Evolutionary conservation across 2,888 invertebrate species (phyloP).

Genomic region (Oscheius sp.): DNA sequence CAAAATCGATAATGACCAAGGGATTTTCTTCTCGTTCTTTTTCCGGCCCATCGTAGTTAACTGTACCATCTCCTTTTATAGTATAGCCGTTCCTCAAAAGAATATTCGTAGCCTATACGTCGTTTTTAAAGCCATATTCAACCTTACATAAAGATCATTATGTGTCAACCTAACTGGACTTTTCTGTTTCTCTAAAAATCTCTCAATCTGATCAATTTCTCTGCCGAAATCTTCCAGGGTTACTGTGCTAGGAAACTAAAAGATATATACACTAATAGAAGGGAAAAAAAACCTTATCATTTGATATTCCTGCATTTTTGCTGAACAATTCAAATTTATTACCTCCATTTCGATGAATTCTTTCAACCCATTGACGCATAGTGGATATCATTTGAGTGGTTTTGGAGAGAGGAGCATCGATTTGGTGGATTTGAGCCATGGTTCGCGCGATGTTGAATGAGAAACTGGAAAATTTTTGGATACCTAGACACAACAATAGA

Average conservation of each 20-base stretch:
- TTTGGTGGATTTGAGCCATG: constrained; percentile 18
- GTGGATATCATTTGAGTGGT: constrained; percentile 7
- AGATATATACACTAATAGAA: neutral
- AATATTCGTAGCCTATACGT: constrained; percentile 24
- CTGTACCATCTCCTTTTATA: neutral
- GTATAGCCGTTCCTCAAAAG: constrained; percentile 10
- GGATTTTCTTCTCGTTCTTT: constrained; percentile 1
- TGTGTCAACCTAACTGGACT: constrained; percentile 7
- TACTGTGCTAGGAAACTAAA: constrained; percentile 11
- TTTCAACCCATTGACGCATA: constrained; percentile 76
- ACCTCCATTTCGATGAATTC: constrained; percentile 31
- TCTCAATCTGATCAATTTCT: constrained; percentile 10
- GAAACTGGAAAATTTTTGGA: neutral
- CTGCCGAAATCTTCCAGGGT: neutral
- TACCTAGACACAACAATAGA: no score
- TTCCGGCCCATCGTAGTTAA: neutral
- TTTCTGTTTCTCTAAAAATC: neutral
- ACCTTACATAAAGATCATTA: constrained; percentile 15
- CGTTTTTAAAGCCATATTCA: neutral
- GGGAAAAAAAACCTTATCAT: neutral
- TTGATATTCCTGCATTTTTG: constrained; percentile 10
- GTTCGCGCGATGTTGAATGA: neutral
- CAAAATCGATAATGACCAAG: constrained; percentile 24
- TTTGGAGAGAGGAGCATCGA: constrained; percentile 2
- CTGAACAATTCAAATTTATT: constrained; percentile 23